These are phyloP conservation scores for Terebella lapidaria DNA, from an alignment of 2,888 invertebrate species.

Conservation along the genomic window DNA sequence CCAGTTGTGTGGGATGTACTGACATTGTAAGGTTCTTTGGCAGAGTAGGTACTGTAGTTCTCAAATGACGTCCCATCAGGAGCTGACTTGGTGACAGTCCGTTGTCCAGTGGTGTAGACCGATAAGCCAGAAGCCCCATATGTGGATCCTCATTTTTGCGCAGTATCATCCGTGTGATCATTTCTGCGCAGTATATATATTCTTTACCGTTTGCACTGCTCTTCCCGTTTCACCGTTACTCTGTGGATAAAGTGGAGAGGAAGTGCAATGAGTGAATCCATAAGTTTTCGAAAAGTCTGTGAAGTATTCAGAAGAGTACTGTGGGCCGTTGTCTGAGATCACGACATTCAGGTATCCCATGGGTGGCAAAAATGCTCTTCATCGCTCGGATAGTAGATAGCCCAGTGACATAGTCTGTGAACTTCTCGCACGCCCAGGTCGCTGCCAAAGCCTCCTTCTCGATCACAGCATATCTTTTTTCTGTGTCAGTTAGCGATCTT, in stretches of 20 bases:
- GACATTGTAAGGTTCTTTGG: not conserved
- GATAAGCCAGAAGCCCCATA: not conserved
- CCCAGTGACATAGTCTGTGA: conserved; percentile 40
- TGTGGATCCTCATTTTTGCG: not conserved
- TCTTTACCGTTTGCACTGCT: not conserved
- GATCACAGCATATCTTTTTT: conserved; percentile 45
- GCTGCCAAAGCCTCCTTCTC: conserved; percentile 48
- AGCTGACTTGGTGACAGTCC: not conserved
- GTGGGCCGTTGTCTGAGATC: conserved; percentile 9
- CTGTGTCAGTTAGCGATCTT: conserved; percentile 34
- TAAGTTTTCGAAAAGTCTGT: not conserved
- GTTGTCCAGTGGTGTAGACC: not conserved
- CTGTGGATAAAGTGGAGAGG: conserved; percentile 7
- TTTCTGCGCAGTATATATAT: no score
- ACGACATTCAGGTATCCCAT: conserved; percentile 11
- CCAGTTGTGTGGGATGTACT: not conserved
- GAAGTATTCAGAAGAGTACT: conserved; percentile 5
- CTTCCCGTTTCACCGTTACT: conserved; percentile 2
- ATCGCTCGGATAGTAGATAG: conserved; percentile 6
- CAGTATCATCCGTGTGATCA: no score
- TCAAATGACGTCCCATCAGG: not conserved
- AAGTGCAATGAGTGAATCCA: conserved; percentile 4
- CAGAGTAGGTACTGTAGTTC: not conserved
- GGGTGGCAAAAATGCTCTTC: not conserved
- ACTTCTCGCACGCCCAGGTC: conserved; percentile 32